phyloP scores from a whole-genome alignment of 2,113 vertebrate genomes.

The Xerus inauris region DNA sequence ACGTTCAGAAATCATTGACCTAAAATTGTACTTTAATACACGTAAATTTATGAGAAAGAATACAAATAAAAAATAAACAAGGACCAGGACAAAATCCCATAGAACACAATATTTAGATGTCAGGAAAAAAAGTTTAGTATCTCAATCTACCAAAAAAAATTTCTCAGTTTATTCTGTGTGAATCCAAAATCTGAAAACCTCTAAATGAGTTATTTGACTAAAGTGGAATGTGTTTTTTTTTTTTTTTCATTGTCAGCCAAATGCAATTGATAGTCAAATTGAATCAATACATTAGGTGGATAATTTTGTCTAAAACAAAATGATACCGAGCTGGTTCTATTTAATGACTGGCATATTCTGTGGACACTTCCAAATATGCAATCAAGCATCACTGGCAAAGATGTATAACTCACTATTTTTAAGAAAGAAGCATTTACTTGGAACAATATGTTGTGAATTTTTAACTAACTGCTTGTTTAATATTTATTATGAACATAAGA shows the following conservation, averaged over 20 bases:
- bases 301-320: constrained; percentile 35
- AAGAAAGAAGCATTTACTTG: background rate
- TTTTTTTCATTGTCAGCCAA: background rate
- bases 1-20: background rate
- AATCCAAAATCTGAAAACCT: background rate
- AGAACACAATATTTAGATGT: background rate
- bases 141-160: background rate
- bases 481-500: background rate
- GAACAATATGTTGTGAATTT: background rate
- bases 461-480: background rate
- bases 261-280: background rate
- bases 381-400: background rate
- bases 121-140: background rate
- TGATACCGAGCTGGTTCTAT: background rate
- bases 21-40: background rate
- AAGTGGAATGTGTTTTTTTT: background rate
- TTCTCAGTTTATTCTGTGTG: background rate
- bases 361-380: background rate
- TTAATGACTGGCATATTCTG: background rate
- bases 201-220: background rate
- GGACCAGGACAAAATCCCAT: background rate
- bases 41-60: background rate
- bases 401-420: background rate
- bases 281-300: background rate
- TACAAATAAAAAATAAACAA: background rate